phyloP scores from a whole-genome alignment of 2,113 vertebrate species.

The Corvus moneduloides region DNA sequence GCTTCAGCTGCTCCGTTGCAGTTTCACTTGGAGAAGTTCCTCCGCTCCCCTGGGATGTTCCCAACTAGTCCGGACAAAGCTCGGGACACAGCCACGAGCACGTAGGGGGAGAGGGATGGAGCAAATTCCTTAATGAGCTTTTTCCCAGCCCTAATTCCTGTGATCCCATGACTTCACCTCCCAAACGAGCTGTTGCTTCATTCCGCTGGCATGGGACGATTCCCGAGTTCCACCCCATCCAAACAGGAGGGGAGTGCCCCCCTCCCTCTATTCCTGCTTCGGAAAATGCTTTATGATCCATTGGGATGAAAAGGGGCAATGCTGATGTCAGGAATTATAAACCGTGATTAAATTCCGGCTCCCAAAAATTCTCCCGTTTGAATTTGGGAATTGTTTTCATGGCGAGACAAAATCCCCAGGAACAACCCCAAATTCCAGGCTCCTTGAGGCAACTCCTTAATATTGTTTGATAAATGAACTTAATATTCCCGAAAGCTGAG shows the following conservation, averaged over 20 bases:
- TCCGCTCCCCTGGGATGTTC: slow-evolving; percentile 51
- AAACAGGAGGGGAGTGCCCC: neutral
- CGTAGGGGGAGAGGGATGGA: slow-evolving; percentile 37
- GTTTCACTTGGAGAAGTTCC: slow-evolving; percentile 48
- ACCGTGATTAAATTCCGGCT: neutral
- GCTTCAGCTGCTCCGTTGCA: neutral
- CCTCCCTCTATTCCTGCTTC: neutral
- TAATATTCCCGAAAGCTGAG: slow-evolving; percentile 22
- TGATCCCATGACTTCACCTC: slow-evolving; percentile 51
- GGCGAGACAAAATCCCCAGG: slow-evolving; percentile 23
- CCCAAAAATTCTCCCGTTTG: neutral
- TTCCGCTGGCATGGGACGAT: neutral
- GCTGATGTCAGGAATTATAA: neutral
- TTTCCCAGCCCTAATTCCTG: slow-evolving; percentile 54
- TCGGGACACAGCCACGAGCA: slow-evolving; percentile 47
- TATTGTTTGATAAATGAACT: slow-evolving; percentile 28
- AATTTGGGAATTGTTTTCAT: slow-evolving; percentile 19
- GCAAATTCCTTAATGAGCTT: slow-evolving; percentile 54
- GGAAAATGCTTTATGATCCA: neutral
- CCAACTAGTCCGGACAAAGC: slow-evolving; percentile 55
- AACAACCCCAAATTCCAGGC: slow-evolving; percentile 2
- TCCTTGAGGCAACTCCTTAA: slow-evolving; percentile 36
- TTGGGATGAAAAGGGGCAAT: neutral
- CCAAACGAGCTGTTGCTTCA: slow-evolving; percentile 41
- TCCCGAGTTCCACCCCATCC: neutral